These are phyloP conservation scores for Antrozous pallidus DNA, from an alignment of 2,797 vertebrate species.

Conservation along the genomic window DNA sequence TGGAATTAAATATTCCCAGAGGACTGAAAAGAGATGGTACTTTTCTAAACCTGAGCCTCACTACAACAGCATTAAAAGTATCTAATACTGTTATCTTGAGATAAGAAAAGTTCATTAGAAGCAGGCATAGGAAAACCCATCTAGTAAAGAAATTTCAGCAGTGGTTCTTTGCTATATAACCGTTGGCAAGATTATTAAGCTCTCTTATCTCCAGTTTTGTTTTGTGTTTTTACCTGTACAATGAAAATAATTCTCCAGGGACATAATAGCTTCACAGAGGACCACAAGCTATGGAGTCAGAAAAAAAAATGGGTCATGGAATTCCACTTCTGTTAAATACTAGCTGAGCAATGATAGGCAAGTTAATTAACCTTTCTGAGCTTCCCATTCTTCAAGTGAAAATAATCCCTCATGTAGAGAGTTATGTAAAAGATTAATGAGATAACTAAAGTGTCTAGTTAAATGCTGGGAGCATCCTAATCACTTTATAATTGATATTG, in stretches of 20 bases:
- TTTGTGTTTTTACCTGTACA: not conserved
- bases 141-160: not conserved
- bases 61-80: not conserved
- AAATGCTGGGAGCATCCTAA: not conserved
- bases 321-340: not conserved
- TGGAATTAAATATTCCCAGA: not conserved
- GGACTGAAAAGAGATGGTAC: not conserved
- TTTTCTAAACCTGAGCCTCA: not conserved
- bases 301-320: not conserved
- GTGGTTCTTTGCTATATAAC: not conserved
- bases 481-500: not conserved
- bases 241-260: not conserved
- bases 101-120: not conserved
- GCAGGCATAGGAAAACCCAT: not conserved
- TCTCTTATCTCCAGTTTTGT: not conserved
- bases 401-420: not conserved
- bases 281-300: not conserved
- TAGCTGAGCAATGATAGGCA: not conserved
- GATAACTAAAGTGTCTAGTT: not conserved
- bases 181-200: not conserved
- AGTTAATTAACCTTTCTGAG: conserved; percentile 6
- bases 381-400: not conserved
- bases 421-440: not conserved
- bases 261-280: not conserved
- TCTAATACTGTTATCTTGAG: not conserved